Percentiles rank a stretch among this genome's conserved stretches.
Evolutionary conservation across 1,140 invertebrate genomes (phyloP).

Genomic region (Rhopalosiphum padi): DNA sequence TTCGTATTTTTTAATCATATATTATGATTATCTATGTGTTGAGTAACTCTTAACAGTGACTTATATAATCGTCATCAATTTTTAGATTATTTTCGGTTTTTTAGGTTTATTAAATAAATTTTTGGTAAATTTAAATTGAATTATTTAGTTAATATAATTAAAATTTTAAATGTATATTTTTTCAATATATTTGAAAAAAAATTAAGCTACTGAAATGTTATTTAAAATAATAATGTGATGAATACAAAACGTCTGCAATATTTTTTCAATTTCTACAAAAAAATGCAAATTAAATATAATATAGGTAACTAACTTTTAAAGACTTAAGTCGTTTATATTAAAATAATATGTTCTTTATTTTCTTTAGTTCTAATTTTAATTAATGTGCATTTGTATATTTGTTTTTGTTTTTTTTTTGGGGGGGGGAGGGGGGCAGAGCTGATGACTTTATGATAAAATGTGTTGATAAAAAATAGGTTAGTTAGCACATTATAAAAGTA

Average conservation of each 20-base stretch:
- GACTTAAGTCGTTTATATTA: background rate
- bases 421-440: background rate
- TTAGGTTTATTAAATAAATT: background rate
- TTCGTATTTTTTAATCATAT: too few relatives aligned
- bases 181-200: too few relatives aligned
- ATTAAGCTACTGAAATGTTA: too few relatives aligned
- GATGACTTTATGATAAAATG: background rate
- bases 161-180: background rate
- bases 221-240: too few relatives aligned
- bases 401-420: background rate
- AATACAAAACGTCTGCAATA: too few relatives aligned
- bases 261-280: background rate
- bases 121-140: background rate
- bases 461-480: constrained; percentile 8
- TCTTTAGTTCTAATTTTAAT: background rate
- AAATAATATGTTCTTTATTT: background rate
- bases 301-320: background rate
- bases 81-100: too few relatives aligned
- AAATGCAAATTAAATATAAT: background rate
- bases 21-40: too few relatives aligned
- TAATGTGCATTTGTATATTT: background rate
- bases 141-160: background rate
- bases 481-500: background rate
- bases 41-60: too few relatives aligned
- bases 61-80: too few relatives aligned